Conservation (phyloP, 2,113 vertebrate species). For the Maccullochella peelii region DNA sequence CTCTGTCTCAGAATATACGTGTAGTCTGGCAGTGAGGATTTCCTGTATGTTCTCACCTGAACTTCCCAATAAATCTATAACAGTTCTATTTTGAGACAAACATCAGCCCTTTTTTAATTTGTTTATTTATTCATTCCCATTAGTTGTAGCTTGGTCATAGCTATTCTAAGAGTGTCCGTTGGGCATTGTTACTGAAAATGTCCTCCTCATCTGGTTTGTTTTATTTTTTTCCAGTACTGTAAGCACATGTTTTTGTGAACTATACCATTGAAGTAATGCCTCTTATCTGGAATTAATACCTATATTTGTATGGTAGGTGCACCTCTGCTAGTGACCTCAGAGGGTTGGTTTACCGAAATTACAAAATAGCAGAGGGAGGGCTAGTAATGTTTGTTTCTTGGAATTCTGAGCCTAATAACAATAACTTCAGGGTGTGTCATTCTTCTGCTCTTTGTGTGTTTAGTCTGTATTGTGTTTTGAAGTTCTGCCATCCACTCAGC, state of each 20-base stretch:
- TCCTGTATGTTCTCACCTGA: conserved; percentile 3
- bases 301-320: background rate
- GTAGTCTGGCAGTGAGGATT: background rate
- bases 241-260: background rate
- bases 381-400: background rate
- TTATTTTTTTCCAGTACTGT: background rate
- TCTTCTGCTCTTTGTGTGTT: background rate
- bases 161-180: background rate
- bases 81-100: background rate
- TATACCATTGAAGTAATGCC: background rate
- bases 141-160: background rate
- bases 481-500: background rate
- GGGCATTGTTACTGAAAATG: background rate
- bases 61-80: background rate
- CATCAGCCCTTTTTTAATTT: background rate
- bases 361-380: background rate
- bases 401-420: background rate
- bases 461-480: background rate
- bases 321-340: background rate
- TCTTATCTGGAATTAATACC: background rate
- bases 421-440: background rate
- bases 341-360: background rate
- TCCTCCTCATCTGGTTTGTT: background rate
- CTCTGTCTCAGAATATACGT: background rate
- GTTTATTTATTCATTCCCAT: conserved; percentile 5